Conservation (phyloP, 2,113 vertebrate genomes). For the Ascaphus truei region DNA sequence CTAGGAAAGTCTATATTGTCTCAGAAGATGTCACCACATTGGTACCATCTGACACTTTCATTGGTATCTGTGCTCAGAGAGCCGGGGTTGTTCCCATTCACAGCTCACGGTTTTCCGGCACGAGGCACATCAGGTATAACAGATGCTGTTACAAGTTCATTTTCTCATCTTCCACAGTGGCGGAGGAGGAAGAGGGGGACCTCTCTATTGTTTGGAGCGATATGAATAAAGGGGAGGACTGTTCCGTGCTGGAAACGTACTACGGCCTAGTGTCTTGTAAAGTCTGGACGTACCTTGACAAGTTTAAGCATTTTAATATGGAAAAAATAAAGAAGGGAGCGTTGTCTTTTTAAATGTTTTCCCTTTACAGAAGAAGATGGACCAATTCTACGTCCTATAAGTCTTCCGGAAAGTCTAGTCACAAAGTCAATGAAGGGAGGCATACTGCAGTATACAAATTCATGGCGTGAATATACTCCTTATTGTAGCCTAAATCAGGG, state of each 20-base stretch:
- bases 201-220: conserved; percentile 72
- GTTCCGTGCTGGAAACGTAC: conserved; percentile 78
- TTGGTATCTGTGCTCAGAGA: conserved; percentile 76
- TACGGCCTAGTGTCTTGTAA: conserved; percentile 82
- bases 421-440: neutral
- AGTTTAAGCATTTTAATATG: conserved; percentile 60
- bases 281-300: conserved; percentile 78
- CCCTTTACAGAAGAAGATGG: no score
- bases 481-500: no score
- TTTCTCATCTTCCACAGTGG: conserved; percentile 73
- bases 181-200: conserved; percentile 55
- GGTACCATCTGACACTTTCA: conserved; percentile 66
- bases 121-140: conserved; percentile 77
- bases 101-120: conserved; percentile 81
- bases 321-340: conserved; percentile 41
- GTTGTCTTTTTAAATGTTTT: neutral
- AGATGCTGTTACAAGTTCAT: conserved; percentile 86
- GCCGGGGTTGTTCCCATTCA: conserved; percentile 76
- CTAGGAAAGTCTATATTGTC: conserved; percentile 75
- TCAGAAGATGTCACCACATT: conserved; percentile 47
- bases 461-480: no score
- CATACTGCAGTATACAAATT: no score
- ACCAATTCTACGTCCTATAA: neutral
- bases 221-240: conserved; percentile 55
- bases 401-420: no score